Percentiles rank a stretch among this genome's conserved stretches.
phyloP scores from a whole-genome alignment of 2,888 invertebrate species.

The Ormyrus pomaceus region DNA sequence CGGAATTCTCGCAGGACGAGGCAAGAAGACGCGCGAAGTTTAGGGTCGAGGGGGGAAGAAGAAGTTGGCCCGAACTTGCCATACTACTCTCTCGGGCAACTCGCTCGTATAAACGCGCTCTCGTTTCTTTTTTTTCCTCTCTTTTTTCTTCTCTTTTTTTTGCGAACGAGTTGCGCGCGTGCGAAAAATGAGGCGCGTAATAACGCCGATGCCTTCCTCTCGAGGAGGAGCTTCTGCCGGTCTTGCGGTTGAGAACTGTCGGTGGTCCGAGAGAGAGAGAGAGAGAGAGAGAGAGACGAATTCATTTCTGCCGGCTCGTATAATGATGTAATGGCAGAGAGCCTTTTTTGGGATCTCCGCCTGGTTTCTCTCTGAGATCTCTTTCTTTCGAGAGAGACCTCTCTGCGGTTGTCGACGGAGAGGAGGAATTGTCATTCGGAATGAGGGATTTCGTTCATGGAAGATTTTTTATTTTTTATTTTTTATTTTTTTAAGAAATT shows the following conservation, averaged over 20 bases:
- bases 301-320: slow-evolving; percentile 5
- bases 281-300: neutral
- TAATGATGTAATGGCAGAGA: slow-evolving; percentile 11
- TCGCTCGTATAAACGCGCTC: neutral
- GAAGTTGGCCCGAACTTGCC: slow-evolving; percentile 30
- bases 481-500: no score
- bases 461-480: no score
- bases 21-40: slow-evolving; percentile 33
- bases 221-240: neutral
- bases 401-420: no score
- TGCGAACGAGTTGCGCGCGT: neutral
- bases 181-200: slow-evolving; percentile 29
- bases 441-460: no score
- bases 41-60: slow-evolving; percentile 29
- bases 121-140: no score
- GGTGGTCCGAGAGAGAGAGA: neutral
- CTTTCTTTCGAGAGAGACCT: no score
- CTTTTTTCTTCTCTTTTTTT: neutral
- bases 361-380: no score
- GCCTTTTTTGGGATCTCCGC: neutral
- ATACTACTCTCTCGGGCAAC: slow-evolving; percentile 3
- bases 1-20: neutral
- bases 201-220: neutral
- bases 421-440: no score
- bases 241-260: neutral